These are phyloP conservation scores for Eretmochelys imbricata DNA, from an alignment of 2,113 vertebrate genomes.

Conservation along the genomic window DNA sequence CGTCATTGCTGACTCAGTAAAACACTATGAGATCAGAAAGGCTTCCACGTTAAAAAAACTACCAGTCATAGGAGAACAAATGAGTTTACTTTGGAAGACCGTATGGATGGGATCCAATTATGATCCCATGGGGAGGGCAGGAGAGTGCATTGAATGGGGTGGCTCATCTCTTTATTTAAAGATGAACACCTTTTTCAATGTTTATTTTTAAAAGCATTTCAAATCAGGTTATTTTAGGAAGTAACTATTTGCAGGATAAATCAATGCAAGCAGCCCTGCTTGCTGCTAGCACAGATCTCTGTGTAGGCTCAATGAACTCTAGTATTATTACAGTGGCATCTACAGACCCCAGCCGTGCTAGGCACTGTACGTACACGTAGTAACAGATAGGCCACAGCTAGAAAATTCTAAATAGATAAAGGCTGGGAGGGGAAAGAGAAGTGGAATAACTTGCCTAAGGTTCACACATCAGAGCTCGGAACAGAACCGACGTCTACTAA, in stretches of 20 bases:
- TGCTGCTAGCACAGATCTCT: neutral
- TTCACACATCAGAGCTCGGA: neutral
- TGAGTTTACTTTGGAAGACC: neutral
- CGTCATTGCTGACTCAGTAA: neutral
- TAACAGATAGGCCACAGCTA: neutral
- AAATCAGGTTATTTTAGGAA: neutral
- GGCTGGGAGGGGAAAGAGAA: rapidly evolving
- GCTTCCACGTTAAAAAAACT: neutral
- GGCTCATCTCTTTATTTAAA: neutral
- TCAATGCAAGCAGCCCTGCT: neutral
- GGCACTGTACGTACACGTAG: neutral
- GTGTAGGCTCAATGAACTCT: neutral
- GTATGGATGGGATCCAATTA: neutral
- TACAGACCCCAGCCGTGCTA: neutral
- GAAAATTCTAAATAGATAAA: neutral
- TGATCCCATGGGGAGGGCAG: neutral
- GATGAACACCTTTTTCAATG: neutral
- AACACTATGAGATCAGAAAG: neutral
- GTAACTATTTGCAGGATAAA: neutral
- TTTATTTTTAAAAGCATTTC: neutral
- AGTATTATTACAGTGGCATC: neutral
- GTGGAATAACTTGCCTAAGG: neutral
- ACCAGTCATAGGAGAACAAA: neutral
- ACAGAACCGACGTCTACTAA: neutral
- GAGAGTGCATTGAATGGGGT: neutral